Conservation (phyloP, 2,888 invertebrate species). For the Zygaena filipendulae region DNA sequence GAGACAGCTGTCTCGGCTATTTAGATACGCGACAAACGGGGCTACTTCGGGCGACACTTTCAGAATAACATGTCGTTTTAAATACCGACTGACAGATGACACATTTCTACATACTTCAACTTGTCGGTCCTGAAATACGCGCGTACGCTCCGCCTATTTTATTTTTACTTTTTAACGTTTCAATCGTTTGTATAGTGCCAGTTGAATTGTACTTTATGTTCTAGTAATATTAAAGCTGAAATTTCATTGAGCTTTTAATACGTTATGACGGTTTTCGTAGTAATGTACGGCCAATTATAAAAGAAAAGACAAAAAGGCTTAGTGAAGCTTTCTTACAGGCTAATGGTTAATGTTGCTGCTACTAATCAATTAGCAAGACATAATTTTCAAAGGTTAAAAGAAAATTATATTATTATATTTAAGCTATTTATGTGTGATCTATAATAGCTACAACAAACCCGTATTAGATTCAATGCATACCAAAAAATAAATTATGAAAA, state of each 20-base stretch:
- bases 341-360: slow-evolving; percentile 35
- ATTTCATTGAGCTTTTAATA: no score
- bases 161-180: slow-evolving; percentile 33
- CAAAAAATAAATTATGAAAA: no score
- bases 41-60: slow-evolving; percentile 39
- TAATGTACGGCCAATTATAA: slow-evolving; percentile 37
- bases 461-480: no score
- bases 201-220: no score
- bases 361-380: slow-evolving; percentile 27
- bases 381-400: no score
- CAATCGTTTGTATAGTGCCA: no score
- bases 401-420: no score
- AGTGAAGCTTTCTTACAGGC: slow-evolving; percentile 34
- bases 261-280: no score
- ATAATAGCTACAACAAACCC: no score
- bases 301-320: slow-evolving; percentile 40
- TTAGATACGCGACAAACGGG: slow-evolving; percentile 47
- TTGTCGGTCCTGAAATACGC: slow-evolving; percentile 62
- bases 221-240: no score
- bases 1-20: slow-evolving; percentile 54
- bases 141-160: slow-evolving; percentile 36
- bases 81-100: slow-evolving; percentile 67
- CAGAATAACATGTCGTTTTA: slow-evolving; percentile 65
- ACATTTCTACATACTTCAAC: slow-evolving; percentile 68
- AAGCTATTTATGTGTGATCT: no score